A percentile compares a stretch with the other conserved stretches of the same genome.
Evolutionary conservation across 1,140 invertebrate species (phyloP).

Genomic region (Steinernema feltiae): DNA sequence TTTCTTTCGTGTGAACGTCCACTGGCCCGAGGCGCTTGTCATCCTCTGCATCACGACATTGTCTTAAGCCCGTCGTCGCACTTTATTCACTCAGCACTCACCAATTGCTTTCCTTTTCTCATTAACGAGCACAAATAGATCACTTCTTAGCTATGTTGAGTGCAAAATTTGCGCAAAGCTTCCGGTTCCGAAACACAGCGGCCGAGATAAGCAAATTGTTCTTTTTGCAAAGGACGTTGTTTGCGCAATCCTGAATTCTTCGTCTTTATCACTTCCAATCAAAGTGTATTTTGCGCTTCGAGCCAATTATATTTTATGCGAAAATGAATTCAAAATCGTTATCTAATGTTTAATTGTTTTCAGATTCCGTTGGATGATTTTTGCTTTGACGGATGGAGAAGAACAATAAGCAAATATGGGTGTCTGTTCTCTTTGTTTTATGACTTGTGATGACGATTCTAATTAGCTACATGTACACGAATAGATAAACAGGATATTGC

Average conservation of each 20-base stretch:
- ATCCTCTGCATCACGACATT: neutral
- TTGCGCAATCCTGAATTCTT: too few relatives aligned
- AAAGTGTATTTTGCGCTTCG: too few relatives aligned
- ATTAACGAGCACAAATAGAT: neutral
- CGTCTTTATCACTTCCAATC: neutral
- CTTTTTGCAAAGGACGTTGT: too few relatives aligned
- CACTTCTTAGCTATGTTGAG: too few relatives aligned
- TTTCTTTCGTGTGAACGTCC: neutral
- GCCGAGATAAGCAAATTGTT: too few relatives aligned
- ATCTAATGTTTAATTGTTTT: neutral
- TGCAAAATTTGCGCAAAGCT: too few relatives aligned
- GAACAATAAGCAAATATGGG: too few relatives aligned
- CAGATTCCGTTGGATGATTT: neutral
- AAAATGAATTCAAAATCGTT: neutral
- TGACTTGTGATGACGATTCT: neutral
- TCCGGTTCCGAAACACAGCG: too few relatives aligned
- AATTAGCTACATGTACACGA: neutral
- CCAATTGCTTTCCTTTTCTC: neutral
- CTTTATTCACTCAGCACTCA: neutral
- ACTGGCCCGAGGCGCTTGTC: neutral
- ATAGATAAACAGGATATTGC: neutral
- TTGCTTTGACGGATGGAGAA: too few relatives aligned
- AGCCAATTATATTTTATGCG: neutral
- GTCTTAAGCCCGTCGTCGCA: neutral
- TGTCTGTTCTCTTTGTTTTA: too few relatives aligned